Base-by-base conservation (phyloP, 2,113 vertebrate species). In the Maccullochella peelii region DNA sequence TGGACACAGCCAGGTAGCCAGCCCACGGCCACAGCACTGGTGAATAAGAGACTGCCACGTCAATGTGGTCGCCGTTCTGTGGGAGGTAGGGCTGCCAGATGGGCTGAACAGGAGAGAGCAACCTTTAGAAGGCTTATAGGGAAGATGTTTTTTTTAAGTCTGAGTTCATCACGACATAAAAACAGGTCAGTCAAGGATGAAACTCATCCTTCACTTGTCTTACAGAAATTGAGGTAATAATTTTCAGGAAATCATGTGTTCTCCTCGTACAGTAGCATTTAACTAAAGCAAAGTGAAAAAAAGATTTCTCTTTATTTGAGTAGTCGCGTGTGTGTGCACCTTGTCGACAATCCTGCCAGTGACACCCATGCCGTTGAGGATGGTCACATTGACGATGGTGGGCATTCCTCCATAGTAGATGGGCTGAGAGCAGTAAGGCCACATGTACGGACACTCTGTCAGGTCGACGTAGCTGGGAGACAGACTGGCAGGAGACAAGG, bases 381-480 rank as follows among this genome's bases (percentile, higher is more conserved):
- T 98, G 20, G 98, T 99, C 77, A 99, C 96, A 61, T 99, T 99
- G 81, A 99, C 96, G 33, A 99, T 97, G 11, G 98, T 98, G 65
- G 98, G 98, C 98, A 99, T 99, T 52, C 98, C 98, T 83, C 98
- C 98, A 0, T 99, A 99, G 95, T 99, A 99, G 91, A 99, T 98
- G 77, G 98, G 98, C 94, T 99, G 98, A 61, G 98, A 99, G 93
- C 98, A 99, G 94, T 99, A 99, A 8, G 98, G 98, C 98, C 98
- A 99, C 98, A 99, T 99, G 94, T 99, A 99, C 0, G 98, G 98
- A 90, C 97, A 98, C 93, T 99, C 98, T 0, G 98, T 99, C 82
- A 99, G 94, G 88, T 99, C 98, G 40, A 99, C 96, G 92, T 99
- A 99, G 95, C 98, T 99, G 47, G 98, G 98, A 90, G 98, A 99